These are phyloP conservation scores for Uria lomvia DNA, from an alignment of 2,113 vertebrate species.

Conservation along the genomic window DNA sequence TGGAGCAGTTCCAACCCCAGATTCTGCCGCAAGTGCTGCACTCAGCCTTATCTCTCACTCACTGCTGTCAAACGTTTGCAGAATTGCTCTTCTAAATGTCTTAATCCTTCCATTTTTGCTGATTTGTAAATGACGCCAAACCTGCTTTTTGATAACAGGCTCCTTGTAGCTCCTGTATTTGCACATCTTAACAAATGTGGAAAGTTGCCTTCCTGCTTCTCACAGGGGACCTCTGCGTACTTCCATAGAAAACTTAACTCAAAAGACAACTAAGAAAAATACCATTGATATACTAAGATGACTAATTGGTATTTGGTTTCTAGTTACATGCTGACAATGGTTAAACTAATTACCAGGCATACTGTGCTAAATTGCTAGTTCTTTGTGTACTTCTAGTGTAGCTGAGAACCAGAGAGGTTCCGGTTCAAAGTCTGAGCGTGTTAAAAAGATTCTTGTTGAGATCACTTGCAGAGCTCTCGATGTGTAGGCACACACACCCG, in stretches of 20 bases:
- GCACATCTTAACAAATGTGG: conserved; percentile 32
- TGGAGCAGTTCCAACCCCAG: not conserved
- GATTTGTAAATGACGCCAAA: conserved; percentile 60
- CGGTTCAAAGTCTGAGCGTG: conserved; percentile 47
- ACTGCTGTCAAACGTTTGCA: conserved; percentile 33
- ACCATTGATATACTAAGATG: conserved; percentile 26
- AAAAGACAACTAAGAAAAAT: conserved; percentile 58
- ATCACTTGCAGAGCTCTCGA: not conserved
- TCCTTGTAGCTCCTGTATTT: conserved; percentile 27
- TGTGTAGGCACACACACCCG: not conserved
- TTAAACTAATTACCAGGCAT: conserved; percentile 72
- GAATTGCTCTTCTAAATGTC: conserved; percentile 29
- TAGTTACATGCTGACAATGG: conserved; percentile 70
- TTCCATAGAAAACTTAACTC: conserved; percentile 61
- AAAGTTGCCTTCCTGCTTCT: conserved; percentile 35
- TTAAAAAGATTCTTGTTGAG: conserved; percentile 36
- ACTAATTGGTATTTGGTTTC: conserved; percentile 73
- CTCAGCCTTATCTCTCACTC: not conserved
- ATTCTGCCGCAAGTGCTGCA: not conserved
- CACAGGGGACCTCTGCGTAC: conserved; percentile 4
- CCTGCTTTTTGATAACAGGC: conserved; percentile 52
- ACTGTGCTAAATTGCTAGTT: conserved; percentile 68
- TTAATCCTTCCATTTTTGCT: conserved; percentile 43
- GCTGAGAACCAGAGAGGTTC: conserved; percentile 43
- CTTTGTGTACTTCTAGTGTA: conserved; percentile 50